Evolutionary conservation across 2,888 invertebrate species (phyloP), one percentile per base, ranked within the genome.

Genomic region (Campoletis raptor): DNA sequence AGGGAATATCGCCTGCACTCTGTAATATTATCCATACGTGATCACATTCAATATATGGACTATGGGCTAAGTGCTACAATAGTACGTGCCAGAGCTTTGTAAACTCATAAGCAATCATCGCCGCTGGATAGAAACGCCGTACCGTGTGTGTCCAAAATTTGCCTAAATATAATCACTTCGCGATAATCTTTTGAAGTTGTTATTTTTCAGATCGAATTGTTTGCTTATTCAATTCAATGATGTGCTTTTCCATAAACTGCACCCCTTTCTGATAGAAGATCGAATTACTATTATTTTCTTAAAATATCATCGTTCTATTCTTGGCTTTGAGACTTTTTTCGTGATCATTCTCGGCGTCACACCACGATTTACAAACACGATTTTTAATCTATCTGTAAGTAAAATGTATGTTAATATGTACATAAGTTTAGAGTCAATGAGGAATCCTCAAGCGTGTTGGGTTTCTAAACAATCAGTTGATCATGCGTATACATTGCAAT

Each of bases 1-100:
- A 61, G 64, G 48, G 83, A 79, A 78, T 79, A 82, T 85, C 80
- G 72, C 67, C 12, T 61, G 61, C 24, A 30, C 30, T 57, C 57
- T 80, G 78, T 66, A 37, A 66, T 40, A 66, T 37, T 18, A 40
- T 12, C 37, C 66, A 40, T 21, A 40, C 37, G 40, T 21, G 36
- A 36, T 66, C 37, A 66, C 40, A 40, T 40, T 37, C 1, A 9
- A 48, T 66, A 64, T 73, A 52, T 54, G 36, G 73, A 6, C 10
- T 66, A 48, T 64, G 24, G 54, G 52, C 36, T n/a, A 30, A 30
- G 24, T 61, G 30, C 61, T 61, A 61, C 61, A 12, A 61, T 12
- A 12, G 6, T 30, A 61, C 61, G 61, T 15, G 24, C 61, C 15
- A 30, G 61, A 30, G 24, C 30, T 12, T 15, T 30, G 61, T 61